These are phyloP conservation scores for Odontophorus gujanensis DNA, from an alignment of 2,113 vertebrate species.

Conservation along the genomic window DNA sequence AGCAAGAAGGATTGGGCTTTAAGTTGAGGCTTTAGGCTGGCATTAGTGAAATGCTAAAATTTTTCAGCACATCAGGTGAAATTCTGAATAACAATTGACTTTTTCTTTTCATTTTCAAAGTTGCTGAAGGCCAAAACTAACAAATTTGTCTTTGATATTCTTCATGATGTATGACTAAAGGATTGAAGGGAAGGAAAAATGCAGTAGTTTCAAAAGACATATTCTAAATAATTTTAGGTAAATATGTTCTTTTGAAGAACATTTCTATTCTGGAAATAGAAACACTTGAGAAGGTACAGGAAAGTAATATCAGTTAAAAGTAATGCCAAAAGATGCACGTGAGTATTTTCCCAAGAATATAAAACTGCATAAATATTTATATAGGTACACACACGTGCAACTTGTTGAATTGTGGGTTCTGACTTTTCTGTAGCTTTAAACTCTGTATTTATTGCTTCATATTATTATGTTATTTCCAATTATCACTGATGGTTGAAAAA, in stretches of 20 bases:
- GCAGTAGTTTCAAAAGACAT: not conserved
- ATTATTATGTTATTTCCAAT: not conserved
- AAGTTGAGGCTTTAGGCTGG: conserved; percentile 4
- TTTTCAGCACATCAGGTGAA: not conserved
- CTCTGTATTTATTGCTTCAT: conserved; percentile 20
- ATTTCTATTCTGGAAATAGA: conserved; percentile 43
- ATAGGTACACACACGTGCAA: not conserved
- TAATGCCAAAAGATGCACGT: not conserved
- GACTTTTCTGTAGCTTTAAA: conserved; percentile 15
- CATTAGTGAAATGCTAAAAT: not conserved
- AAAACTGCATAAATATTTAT: not conserved
- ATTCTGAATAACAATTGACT: not conserved
- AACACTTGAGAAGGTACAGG: conserved; percentile 9
- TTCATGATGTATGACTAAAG: not conserved
- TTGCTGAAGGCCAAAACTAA: conserved; percentile 20
- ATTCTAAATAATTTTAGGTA: conserved; percentile 38
- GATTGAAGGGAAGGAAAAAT: not conserved
- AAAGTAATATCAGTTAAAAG: not conserved
- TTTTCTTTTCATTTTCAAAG: conserved; percentile 53
- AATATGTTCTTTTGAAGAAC: conserved; percentile 44
- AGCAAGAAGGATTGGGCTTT: not conserved
- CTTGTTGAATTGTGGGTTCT: not conserved
- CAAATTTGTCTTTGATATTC: not conserved
- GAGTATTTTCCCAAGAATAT: not conserved
- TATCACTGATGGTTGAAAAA: conserved; percentile 11